These are phyloP conservation scores for Drosophila recens DNA, from an alignment of 2,888 invertebrate genomes.

Conservation along the genomic window DNA sequence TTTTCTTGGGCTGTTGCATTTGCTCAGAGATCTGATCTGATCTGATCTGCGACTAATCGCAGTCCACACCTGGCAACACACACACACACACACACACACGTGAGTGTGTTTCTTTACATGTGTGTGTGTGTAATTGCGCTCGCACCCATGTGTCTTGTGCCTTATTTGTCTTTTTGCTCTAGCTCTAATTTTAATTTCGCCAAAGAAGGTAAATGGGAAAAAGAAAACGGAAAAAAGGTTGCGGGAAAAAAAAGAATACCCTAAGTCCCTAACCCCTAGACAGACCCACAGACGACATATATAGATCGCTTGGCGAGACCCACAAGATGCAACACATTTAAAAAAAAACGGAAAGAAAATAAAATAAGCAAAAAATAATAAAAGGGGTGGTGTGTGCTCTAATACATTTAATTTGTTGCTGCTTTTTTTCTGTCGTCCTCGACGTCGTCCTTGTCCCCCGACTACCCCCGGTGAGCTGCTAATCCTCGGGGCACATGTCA, in stretches of 20 bases:
- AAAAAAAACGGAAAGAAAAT: conserved; percentile 13
- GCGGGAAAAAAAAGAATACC: conserved; percentile 22
- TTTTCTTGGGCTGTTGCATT: conserved; percentile 27
- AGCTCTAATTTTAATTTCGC: conserved; percentile 82
- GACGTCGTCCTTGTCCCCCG: conserved; percentile 3
- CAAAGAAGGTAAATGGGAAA: conserved; percentile 31
- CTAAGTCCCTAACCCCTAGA: conserved; percentile 56
- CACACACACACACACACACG: conserved; percentile 7
- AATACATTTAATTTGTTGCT: conserved; percentile 80
- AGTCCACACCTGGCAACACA: conserved; percentile 62
- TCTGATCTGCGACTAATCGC: conserved; percentile 11
- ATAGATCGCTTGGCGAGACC: conserved; percentile 31
- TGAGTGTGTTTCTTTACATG: conserved; percentile 10
- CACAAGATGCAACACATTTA: conserved; percentile 28
- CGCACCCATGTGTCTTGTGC: conserved; percentile 62
- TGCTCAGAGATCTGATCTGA: conserved; percentile 14
- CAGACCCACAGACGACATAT: conserved; percentile 24
- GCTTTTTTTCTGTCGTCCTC: conserved; percentile 26
- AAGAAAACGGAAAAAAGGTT: conserved; percentile 7
- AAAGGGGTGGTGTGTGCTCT: conserved; percentile 70
- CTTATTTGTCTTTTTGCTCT: conserved; percentile 72
- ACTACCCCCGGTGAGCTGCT: conserved; percentile 57
- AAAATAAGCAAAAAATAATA: neutral
- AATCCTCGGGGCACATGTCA: conserved; percentile 72
- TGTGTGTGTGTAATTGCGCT: conserved; percentile 53